Base-by-base conservation (phyloP, 2,113 vertebrate species). In the Notarius lentiginosus region DNA sequence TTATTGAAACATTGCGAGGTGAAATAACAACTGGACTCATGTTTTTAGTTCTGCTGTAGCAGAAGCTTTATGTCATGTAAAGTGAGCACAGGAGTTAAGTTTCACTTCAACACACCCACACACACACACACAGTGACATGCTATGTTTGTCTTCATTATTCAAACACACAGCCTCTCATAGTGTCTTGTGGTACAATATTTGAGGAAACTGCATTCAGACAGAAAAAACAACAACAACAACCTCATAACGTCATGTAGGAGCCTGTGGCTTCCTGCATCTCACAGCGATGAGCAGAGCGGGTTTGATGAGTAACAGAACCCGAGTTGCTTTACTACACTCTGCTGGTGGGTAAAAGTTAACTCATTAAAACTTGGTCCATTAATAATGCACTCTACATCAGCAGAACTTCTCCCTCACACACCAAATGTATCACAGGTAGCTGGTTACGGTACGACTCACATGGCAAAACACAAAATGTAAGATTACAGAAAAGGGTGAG, bases 201-300 rank as follows among this genome's bases (percentile, higher is more conserved):
- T 27, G 75, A 55, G 51, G 14, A 27, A 53, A 53, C 75, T 27
- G 24, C 22, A 15, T 51, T 76, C 49, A 55, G 24, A 53, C 49
- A 9, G 4, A 55, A 55, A 55, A 14, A 24, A 7, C 12, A 41
- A 41, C 34, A 34, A 41, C 41, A 41, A 41, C 41, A 41, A 41
- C 10, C 51, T 55, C 2, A 27, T 77, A 51, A 77, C 14, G 14
- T 55, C 24, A 77, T 24, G n/a, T 55, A 27, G 49, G 75, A 55
- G 49, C 55, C 51, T 77, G 51, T 27, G 75, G 75, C 75, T 55
- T 79, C 75, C 75, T 79, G 75, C n/a, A 55, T 24, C 49, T 27
- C 75, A 27, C 51, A 56, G 51, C 55, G 51, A 55, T 12, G 1
- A 79, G 12, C 14, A 27, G 24, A 27, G 75, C n/a, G 5, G 30